Conservation (phyloP, 2,113 vertebrate species). For the Drymodes brunneopygia region DNA sequence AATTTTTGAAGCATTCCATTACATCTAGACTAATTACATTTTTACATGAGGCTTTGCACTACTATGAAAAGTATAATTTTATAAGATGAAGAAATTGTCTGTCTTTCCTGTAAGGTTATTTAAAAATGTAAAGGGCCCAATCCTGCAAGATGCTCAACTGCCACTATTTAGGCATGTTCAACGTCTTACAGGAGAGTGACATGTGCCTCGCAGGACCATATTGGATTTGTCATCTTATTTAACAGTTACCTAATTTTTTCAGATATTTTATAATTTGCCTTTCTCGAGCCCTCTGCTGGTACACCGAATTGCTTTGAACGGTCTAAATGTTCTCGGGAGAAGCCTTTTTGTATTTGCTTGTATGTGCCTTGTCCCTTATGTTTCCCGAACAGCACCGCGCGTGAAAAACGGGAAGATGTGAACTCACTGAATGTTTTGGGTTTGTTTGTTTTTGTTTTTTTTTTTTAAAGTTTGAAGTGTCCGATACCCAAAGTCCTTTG, state of each 20-base stretch:
- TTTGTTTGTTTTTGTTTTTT: not conserved
- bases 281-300: slow-evolving; percentile 15
- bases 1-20: slow-evolving; percentile 59
- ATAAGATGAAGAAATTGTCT: slow-evolving; percentile 24
- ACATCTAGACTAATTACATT: slow-evolving; percentile 3
- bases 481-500: slow-evolving; percentile 56
- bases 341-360: slow-evolving; percentile 36
- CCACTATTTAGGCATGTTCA: not conserved
- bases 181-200: not conserved
- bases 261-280: slow-evolving; percentile 16
- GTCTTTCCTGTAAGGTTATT: slow-evolving; percentile 5
- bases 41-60: slow-evolving; percentile 61
- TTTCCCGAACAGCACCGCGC: not conserved
- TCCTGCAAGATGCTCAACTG: not conserved
- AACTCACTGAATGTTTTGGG: not conserved
- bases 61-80: slow-evolving; percentile 54
- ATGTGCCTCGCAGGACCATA: not conserved
- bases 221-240: not conserved
- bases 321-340: not conserved
- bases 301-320: not conserved
- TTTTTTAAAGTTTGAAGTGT: not conserved
- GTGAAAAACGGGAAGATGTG: not conserved
- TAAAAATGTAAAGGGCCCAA: not conserved
- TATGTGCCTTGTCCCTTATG: slow-evolving; percentile 43
- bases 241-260: not conserved